These are phyloP conservation scores for Myotis yumanensis DNA, from an alignment of 2,113 vertebrate species.

Conservation along the genomic window DNA sequence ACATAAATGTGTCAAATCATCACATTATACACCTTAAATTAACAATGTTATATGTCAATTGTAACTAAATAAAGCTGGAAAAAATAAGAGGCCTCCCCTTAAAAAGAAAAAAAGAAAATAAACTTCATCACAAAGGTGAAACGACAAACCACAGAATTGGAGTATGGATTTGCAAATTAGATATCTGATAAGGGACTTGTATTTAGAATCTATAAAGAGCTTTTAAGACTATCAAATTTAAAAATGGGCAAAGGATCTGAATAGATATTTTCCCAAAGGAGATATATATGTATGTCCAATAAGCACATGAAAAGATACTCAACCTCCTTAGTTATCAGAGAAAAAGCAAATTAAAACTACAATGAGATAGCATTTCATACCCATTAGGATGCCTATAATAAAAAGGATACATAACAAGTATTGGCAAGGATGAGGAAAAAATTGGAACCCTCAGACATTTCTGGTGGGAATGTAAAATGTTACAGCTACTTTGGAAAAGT, in stretches of 20 bases:
- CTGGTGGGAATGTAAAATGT: not conserved
- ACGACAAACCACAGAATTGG: rapidly evolving
- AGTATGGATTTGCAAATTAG: not conserved
- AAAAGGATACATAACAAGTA: not conserved
- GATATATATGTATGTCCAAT: not conserved
- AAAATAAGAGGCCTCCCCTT: not conserved
- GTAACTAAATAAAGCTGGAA: not conserved
- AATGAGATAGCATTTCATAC: not conserved
- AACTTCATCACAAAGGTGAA: not conserved
- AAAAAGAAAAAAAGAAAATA: not conserved
- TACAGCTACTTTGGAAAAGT: not conserved
- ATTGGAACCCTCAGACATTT: not conserved
- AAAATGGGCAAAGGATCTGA: not conserved
- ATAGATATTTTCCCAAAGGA: not conserved
- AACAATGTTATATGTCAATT: not conserved
- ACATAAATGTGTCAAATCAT: too few species aligned
- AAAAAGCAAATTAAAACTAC: not conserved
- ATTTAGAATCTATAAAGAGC: not conserved
- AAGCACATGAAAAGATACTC: not conserved
- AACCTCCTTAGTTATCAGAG: not conserved
- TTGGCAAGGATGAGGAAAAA: not conserved
- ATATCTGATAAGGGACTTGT: not conserved
- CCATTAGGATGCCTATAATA: not conserved
- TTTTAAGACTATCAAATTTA: not conserved
- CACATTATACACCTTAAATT: not conserved